phyloP scores from a whole-genome alignment of 2,113 vertebrate species.

The Menura novaehollandiae region DNA sequence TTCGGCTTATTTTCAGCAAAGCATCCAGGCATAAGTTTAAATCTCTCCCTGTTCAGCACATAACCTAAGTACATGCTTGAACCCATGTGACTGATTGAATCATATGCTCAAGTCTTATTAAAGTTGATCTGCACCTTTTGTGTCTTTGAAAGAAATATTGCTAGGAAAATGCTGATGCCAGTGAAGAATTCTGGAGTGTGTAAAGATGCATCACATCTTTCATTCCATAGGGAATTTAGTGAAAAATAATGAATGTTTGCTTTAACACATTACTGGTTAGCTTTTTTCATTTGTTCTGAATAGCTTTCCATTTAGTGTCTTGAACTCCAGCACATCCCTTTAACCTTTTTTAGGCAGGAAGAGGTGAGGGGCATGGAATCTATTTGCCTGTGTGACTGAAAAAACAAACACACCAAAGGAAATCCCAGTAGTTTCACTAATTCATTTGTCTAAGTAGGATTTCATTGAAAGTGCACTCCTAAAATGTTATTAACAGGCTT shows the following conservation, averaged over 20 bases:
- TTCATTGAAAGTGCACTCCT: not conserved
- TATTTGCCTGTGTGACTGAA: not conserved
- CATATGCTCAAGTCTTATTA: not conserved
- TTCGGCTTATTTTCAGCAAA: conserved; percentile 29
- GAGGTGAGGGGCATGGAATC: not conserved
- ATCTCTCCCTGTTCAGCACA: not conserved
- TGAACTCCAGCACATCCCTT: not conserved
- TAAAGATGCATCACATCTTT: not conserved
- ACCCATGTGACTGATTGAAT: not conserved
- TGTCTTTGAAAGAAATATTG: not conserved
- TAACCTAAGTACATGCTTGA: not conserved
- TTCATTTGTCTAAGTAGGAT: conserved; percentile 22
- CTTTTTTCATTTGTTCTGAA: not conserved
- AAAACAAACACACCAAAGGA: not conserved
- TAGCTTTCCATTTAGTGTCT: not conserved
- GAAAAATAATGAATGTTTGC: not conserved
- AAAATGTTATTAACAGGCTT: conserved; percentile 38
- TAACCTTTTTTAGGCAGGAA: not conserved
- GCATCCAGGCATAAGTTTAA: not conserved
- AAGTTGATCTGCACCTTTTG: not conserved
- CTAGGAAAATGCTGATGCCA: not conserved
- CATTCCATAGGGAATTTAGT: not conserved
- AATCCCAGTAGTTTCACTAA: not conserved
- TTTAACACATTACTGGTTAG: not conserved
- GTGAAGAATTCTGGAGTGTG: not conserved